phyloP scores from a whole-genome alignment of 2,888 invertebrate species.

The Tetragnatha montana region DNA sequence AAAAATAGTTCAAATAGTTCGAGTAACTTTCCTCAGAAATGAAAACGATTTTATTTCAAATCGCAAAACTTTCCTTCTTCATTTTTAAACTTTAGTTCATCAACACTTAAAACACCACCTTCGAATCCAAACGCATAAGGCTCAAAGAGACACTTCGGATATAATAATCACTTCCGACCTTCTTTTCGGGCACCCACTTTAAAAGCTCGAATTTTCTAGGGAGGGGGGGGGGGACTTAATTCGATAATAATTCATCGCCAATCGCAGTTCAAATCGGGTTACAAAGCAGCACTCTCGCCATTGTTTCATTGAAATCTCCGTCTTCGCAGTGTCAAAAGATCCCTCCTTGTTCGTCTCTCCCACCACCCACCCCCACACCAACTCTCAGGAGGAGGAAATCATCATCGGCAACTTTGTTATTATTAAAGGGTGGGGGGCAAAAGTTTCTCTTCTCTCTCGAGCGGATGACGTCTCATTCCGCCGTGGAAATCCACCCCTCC shows the following conservation, averaged over 20 bases:
- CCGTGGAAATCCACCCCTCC: slow-evolving; percentile 24
- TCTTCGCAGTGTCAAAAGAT: slow-evolving; percentile 51
- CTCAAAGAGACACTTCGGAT: background rate
- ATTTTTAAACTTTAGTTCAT: too few species aligned
- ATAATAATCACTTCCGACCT: slow-evolving; percentile 60
- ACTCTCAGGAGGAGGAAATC: slow-evolving; percentile 62
- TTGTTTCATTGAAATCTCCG: slow-evolving; percentile 24
- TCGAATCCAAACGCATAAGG: too few species aligned
- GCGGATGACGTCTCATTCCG: slow-evolving; percentile 66
- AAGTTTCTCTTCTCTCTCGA: slow-evolving; percentile 47
- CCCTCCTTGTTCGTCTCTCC: slow-evolving; percentile 57
- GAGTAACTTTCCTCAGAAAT: too few species aligned
- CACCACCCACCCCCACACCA: slow-evolving; percentile 53
- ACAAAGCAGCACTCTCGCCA: background rate
- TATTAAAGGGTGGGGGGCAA: slow-evolving; percentile 64
- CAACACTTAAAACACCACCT: too few species aligned
- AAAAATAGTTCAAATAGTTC: too few species aligned
- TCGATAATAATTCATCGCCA: too few species aligned
- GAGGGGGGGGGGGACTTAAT: too few species aligned
- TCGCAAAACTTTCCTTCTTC: too few species aligned
- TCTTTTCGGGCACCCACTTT: too few species aligned
- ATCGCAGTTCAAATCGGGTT: too few species aligned
- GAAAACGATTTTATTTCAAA: too few species aligned
- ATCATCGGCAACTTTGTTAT: slow-evolving; percentile 70
- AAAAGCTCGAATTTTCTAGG: too few species aligned